phyloP scores from a whole-genome alignment of 2,888 invertebrate genomes.

The Thera britannica region DNA sequence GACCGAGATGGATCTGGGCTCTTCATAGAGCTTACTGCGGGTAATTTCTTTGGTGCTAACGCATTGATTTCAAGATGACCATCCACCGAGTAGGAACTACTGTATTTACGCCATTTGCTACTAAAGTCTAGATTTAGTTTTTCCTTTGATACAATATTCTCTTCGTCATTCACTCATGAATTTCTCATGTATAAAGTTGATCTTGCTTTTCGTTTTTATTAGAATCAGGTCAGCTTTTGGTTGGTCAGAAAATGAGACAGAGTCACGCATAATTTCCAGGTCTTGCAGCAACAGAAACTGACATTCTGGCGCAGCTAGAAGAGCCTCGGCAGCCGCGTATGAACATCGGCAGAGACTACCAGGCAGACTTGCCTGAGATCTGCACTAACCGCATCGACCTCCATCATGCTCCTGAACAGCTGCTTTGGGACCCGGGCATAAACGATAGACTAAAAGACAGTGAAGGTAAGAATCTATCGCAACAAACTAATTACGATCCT shows the following conservation, averaged over 20 bases:
- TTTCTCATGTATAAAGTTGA: too few relatives aligned
- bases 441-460: constrained; percentile 88
- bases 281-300: constrained; percentile 58
- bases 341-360: constrained; percentile 94
- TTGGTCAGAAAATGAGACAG: not conserved
- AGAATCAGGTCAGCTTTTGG: too few relatives aligned
- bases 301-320: constrained; percentile 66
- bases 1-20: constrained; percentile 95
- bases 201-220: too few relatives aligned
- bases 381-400: constrained; percentile 78
- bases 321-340: constrained; percentile 88
- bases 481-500: not conserved
- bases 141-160: too few relatives aligned
- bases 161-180: too few relatives aligned
- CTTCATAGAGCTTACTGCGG: constrained; percentile 84
- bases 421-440: constrained; percentile 95
- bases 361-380: constrained; percentile 90
- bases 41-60: constrained; percentile 45
- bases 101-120: too few relatives aligned
- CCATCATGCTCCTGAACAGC: constrained; percentile 87
- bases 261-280: constrained; percentile 45
- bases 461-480: constrained; percentile 84
- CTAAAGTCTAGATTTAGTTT: too few relatives aligned
- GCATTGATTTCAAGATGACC: not conserved
- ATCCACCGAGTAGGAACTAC: not conserved